Evolutionary conservation across 2,888 invertebrate genomes (phyloP), one percentile per base, ranked within the genome.

Genomic region (Scaptomyza cyrtandrae): DNA sequence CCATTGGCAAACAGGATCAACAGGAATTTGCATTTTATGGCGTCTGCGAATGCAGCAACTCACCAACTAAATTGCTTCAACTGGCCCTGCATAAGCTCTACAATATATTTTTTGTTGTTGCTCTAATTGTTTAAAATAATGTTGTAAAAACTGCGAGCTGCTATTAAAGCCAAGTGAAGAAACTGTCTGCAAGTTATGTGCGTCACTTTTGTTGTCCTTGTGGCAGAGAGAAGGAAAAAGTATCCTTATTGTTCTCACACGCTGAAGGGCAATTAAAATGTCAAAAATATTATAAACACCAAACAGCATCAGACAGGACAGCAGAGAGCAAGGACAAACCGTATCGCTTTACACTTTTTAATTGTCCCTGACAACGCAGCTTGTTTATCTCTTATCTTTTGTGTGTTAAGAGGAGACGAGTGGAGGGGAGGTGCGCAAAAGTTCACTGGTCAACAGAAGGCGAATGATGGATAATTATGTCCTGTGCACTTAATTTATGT

Each of bases 21-120:
- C 87, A 84, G 79, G 85, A 86, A 86, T 86, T 86, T 88, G 89
- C 85, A 86, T 86, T 86, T 88, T 87, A 86, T 84, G 79, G 89
- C 72, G 89, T 84, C 85, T 84, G 78, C 63, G 68, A 86, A 83
- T 80, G 86, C 80, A 68, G 65, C 75, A 57, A 60, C 33, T 49
- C 52, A 41, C 37, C 52, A 46, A 50, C 45, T 41, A 56, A 53
- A 56, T 45, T 52, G 35, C 50, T 33, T 39, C 14, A 27, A 52
- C 50, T 35, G 19, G n/a, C 50, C 24, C 44, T 19, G 33, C 35
- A 13, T 3, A 49, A 13, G 13, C 3, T n/a, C 2, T 19, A 39
- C 13, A n/a, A 3, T 27, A 0, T 10, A 0, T 31, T 14, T 6
- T 9, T 41, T 24, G n/a, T 14, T 29, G 10, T 43, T 6, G 2